Base-by-base conservation (phyloP, 1,140 invertebrate species). In the Papilio polyxenes region DNA sequence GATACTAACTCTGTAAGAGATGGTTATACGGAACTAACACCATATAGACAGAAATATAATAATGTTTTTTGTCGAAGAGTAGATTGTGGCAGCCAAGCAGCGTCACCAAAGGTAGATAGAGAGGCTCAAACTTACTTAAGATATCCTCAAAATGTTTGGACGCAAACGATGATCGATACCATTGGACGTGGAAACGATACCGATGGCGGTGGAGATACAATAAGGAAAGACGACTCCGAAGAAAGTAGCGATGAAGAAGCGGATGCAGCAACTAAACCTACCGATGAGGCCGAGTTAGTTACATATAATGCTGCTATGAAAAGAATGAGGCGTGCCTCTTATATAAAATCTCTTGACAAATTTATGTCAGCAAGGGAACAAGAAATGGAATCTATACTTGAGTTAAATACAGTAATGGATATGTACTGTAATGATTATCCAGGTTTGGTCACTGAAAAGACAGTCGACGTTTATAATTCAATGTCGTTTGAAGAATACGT, bases 381-480 rank as follows among this genome's bases (percentile, higher is more conserved):
- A 51, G 91, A 92, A 87, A 89, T 94, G 85, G 88, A 90, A 40
- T 90, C 89, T 9, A 90, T 95, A 80, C 89, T 96, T 11, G 87
- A 93, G 84, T 95, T 96, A 15, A 96, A 96, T 87, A 92, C 94
- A 3, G 93, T 93, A 6, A 96, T 96, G 92, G 96, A 97, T 89
- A 95, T 97, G 75, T 96, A 97, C 87, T 92, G 94, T 76, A 95
- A 96, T 85, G 96, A 97, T 88, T 97, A 96, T 88, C 90, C 90
- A 3, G 93, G 95, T 82, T 89, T 96, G 72, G 91, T 95, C 48
- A 85, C 93, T 49, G 89, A 94, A 51, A 90, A 94, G 85, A 85
- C 89, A 72, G 85, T 87, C 11, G 90, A 91, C 65, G 87, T 87
- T 80, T 92, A 87, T 82, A 88, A 90, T 85, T 90, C 84, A 1